Percentiles rank a stretch among this genome's conserved stretches.
These are phyloP conservation scores for Ictidomys tridecemlineatus DNA, from an alignment of 2,113 vertebrate genomes.

Conservation along the genomic window DNA sequence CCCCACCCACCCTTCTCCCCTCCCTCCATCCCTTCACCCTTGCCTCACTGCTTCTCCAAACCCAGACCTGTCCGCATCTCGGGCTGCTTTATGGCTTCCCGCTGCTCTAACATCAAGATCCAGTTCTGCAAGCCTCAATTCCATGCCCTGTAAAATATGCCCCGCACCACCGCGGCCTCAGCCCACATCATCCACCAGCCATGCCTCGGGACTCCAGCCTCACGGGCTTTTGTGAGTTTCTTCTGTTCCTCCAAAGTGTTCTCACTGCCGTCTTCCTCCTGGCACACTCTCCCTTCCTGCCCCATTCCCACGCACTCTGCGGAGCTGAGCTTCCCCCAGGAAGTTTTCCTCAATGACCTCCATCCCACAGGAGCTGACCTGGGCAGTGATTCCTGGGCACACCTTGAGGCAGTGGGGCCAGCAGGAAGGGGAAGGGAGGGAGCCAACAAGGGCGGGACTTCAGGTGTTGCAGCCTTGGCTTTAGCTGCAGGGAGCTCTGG, in stretches of 20 bases:
- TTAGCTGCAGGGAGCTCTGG: background rate
- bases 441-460: background rate
- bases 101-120: background rate
- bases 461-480: background rate
- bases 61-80: rapidly evolving
- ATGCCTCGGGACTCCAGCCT: rapidly evolving
- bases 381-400: background rate
- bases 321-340: background rate
- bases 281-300: background rate
- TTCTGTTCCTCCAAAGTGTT: rapidly evolving
- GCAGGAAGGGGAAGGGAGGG: background rate
- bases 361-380: background rate
- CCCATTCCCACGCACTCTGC: rapidly evolving
- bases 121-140: background rate
- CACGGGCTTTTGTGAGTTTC: background rate
- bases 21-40: too few relatives aligned
- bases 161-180: rapidly evolving
- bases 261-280: rapidly evolving
- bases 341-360: background rate
- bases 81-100: background rate
- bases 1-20: rapidly evolving
- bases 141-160: rapidly evolving
- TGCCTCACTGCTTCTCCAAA: background rate
- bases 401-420: background rate
- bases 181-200: rapidly evolving